Evolutionary conservation across 2,113 vertebrate genomes (phyloP).

Genomic region (Macquaria ambigua): DNA sequence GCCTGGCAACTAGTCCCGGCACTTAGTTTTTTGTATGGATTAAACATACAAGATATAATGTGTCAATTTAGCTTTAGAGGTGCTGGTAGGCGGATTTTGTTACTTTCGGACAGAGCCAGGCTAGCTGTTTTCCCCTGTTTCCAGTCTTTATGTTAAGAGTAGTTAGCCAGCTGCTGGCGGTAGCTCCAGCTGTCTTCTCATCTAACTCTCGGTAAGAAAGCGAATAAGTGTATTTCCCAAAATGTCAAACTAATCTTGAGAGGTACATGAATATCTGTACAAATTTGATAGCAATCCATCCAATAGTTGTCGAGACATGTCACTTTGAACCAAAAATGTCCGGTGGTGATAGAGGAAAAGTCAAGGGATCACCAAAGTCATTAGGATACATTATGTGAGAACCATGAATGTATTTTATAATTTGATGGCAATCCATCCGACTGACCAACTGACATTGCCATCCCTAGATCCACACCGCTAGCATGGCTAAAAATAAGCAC

Average conservation of each 20-base stretch:
- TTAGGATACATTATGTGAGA: neutral
- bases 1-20: too few species aligned
- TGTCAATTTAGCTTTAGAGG: neutral
- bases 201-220: neutral
- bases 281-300: neutral
- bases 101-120: neutral
- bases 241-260: neutral
- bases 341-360: neutral
- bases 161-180: neutral
- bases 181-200: neutral
- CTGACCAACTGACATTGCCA: neutral
- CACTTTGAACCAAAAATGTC: neutral
- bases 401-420: neutral
- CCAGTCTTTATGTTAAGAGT: neutral
- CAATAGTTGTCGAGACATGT: neutral
- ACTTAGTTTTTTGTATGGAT: neutral
- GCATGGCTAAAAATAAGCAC: conserved; percentile 5
- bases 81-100: neutral
- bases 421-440: too few species aligned
- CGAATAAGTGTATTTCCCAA: neutral
- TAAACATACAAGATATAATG: neutral
- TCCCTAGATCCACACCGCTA: neutral
- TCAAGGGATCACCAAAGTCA: neutral
- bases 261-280: neutral
- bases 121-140: neutral